Percentiles rank a stretch among this genome's conserved stretches.
Conservation (phyloP, 2,888 invertebrate species). For the Euphydryas editha region DNA sequence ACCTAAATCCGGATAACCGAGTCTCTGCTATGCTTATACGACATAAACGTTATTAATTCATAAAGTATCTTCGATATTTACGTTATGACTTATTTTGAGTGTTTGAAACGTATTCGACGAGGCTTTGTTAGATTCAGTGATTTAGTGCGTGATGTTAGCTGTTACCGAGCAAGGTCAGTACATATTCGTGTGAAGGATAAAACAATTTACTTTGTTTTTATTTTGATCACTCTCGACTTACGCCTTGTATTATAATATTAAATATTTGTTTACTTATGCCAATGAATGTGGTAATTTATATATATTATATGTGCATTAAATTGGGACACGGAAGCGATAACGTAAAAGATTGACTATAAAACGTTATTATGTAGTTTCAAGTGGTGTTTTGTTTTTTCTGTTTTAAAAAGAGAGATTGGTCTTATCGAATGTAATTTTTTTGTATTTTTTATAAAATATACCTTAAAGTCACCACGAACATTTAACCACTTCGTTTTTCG, state of each 20-base stretch:
- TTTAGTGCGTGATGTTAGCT: constrained; percentile 39
- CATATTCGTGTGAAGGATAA: constrained; percentile 44
- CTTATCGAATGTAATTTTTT: too few relatives aligned
- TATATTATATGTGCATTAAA: not conserved
- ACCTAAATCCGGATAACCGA: too few relatives aligned
- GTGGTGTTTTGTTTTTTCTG: too few relatives aligned
- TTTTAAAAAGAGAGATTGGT: too few relatives aligned
- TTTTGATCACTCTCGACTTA: not conserved
- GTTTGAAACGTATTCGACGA: constrained; percentile 11
- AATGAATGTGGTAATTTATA: not conserved
- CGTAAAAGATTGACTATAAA: not conserved
- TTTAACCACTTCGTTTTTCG: too few relatives aligned
- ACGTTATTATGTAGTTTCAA: too few relatives aligned
- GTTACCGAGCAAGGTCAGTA: constrained; percentile 37
- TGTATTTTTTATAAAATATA: too few relatives aligned
- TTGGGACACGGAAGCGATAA: not conserved
- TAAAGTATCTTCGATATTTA: not conserved
- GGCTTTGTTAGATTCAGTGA: constrained; percentile 38
- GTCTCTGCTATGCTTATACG: too few relatives aligned
- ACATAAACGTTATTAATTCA: not conserved
- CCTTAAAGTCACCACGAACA: too few relatives aligned
- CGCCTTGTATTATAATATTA: not conserved
- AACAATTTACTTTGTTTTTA: constrained; percentile 27
- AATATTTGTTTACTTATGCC: not conserved
- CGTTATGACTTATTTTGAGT: not conserved